Percentiles rank a stretch among this genome's conserved stretches.
Conservation (phyloP, 2,888 invertebrate genomes). For the Sialis fuliginosa region DNA sequence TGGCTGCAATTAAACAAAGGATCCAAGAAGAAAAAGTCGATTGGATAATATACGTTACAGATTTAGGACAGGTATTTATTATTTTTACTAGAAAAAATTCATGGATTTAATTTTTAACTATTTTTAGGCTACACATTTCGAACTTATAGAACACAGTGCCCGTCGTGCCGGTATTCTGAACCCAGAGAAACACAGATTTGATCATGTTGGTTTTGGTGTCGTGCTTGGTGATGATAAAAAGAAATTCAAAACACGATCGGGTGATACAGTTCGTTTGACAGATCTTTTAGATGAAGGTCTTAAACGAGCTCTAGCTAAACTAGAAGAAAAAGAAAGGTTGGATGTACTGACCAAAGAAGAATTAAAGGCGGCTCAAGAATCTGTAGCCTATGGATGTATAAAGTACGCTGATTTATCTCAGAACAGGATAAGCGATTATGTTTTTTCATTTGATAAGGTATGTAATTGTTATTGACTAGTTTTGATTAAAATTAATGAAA, state of each 20-base stretch:
- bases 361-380: slow-evolving; percentile 65
- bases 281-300: slow-evolving; percentile 87
- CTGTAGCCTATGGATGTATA: slow-evolving; percentile 94
- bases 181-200: slow-evolving; percentile 45
- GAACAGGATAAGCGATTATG: slow-evolving; percentile 83
- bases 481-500: not conserved
- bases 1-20: slow-evolving; percentile 80
- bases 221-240: slow-evolving; percentile 97
- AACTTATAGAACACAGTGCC: slow-evolving; percentile 62
- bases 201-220: slow-evolving; percentile 91
- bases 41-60: slow-evolving; percentile 86
- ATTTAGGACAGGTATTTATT: slow-evolving; percentile 64
- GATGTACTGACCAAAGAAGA: slow-evolving; percentile 67
- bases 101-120: not conserved
- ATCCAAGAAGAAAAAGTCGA: slow-evolving; percentile 70
- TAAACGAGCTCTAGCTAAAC: slow-evolving; percentile 60
- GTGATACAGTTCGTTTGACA: slow-evolving; percentile 70
- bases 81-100: not conserved
- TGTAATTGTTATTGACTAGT: not conserved
- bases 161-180: slow-evolving; percentile 52
- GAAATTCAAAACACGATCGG: slow-evolving; percentile 96
- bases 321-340: slow-evolving; percentile 74
- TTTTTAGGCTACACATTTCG: slow-evolving; percentile 44
- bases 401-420: slow-evolving; percentile 95
- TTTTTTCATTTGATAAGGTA: slow-evolving; percentile 90